phyloP scores from a whole-genome alignment of 2,113 vertebrate species.

The Caranx melampygus region DNA sequence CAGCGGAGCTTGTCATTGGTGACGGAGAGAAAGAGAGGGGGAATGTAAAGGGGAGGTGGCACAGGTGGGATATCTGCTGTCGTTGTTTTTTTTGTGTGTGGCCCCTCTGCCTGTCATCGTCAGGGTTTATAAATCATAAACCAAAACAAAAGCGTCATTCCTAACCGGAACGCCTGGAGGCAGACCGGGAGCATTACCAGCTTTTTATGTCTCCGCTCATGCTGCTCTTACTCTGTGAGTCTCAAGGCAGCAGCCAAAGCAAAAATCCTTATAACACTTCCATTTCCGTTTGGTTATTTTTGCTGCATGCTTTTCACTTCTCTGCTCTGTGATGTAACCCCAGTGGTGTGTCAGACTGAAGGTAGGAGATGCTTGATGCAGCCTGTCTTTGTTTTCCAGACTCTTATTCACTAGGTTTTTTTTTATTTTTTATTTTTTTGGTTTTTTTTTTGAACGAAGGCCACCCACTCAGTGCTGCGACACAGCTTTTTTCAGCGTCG shows the following conservation, averaged over 20 bases:
- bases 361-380: constrained; percentile 65
- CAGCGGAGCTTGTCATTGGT: background rate
- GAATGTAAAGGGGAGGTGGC: background rate
- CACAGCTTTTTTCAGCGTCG: constrained; percentile 74
- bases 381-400: constrained; percentile 44
- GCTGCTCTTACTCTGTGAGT: constrained; percentile 6
- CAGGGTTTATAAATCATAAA: constrained; percentile 35
- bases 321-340: constrained; percentile 66
- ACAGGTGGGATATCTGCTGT: constrained; percentile 9
- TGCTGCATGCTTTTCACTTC: constrained; percentile 49
- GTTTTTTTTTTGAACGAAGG: constrained; percentile 57
- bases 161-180: constrained; percentile 26
- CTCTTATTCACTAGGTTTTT: constrained; percentile 58
- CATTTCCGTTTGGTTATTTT: constrained; percentile 72
- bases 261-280: constrained; percentile 47
- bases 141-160: constrained; percentile 29
- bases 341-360: constrained; percentile 75
- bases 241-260: constrained; percentile 33
- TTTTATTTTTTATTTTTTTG: constrained; percentile 60
- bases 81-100: background rate
- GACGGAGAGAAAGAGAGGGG: background rate
- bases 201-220: constrained; percentile 32
- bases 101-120: constrained; percentile 26
- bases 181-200: constrained; percentile 36
- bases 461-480: constrained; percentile 77